Conservation (phyloP, 2,113 vertebrate species). For the Aegotheles bennettii region DNA sequence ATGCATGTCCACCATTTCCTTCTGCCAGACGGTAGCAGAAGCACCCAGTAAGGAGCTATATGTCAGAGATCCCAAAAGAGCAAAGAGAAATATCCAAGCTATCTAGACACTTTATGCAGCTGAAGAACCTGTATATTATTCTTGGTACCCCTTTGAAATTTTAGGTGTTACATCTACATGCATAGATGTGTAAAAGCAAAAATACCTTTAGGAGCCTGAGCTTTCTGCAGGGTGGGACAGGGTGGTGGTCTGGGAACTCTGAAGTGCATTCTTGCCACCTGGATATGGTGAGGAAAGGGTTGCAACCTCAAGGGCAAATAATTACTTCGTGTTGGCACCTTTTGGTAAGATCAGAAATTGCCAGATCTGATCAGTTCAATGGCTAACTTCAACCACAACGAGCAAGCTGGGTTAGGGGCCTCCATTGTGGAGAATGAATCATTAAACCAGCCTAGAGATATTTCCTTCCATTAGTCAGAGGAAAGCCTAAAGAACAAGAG, state of each 20-base stretch:
- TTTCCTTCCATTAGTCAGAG: neutral
- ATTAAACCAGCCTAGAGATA: neutral
- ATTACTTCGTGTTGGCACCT: neutral
- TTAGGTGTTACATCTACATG: neutral
- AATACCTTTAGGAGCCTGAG: neutral
- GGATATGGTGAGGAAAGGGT: neutral
- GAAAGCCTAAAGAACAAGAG: neutral
- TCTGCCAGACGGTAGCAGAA: neutral
- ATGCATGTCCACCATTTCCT: accelerated
- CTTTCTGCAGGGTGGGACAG: neutral
- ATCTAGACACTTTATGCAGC: neutral
- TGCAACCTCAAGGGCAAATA: neutral
- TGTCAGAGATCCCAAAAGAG: neutral
- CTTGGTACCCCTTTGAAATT: neutral
- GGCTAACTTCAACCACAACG: neutral
- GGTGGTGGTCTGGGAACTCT: neutral
- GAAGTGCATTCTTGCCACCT: neutral
- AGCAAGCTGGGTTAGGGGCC: neutral
- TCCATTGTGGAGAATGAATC: neutral
- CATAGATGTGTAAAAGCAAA: neutral
- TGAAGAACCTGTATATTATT: neutral
- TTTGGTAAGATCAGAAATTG: neutral
- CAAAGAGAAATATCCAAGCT: neutral
- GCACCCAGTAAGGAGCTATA: neutral
- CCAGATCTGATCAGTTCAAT: neutral